Base-by-base conservation (phyloP, 2,113 vertebrate species). In the Pampusana beccarii region DNA sequence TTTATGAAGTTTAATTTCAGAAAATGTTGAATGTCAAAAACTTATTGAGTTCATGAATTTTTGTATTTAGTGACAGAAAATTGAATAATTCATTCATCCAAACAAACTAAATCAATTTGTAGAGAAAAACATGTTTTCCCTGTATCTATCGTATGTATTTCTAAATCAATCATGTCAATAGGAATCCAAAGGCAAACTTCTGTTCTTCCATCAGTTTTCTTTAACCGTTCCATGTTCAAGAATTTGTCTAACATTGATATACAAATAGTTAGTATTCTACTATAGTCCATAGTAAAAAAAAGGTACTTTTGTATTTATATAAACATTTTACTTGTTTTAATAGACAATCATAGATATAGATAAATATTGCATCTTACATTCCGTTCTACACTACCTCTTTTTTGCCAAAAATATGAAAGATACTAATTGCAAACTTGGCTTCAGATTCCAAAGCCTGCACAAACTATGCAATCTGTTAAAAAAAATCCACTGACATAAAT, bases 101-200 rank as follows among this genome's bases (percentile, higher is more conserved):
- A 26, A 26, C 17, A 88, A 85, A 54, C 3, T 2, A 8, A 42
- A 54, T 34, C 42, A 38, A 2, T 18, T 85, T 3, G 1, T 50
- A 24, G 13, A 54, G 31, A 44, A 85, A 88, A 85, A 12, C 4
- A 20, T n/a, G 8, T n/a, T 85, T 85, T 6, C 4, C 19, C 26
- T 0, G 0, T 70, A 31, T 28, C 38, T 88, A 19, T 8, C 40
- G 44, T 25, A 29, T 7, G 38, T 3, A 1, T 38, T 10, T 62
- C 16, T 62, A 78, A 61, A 61, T 73, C 19, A 56, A 50, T 66
- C 65, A 26, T n/a, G 9, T 50, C n/a, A 85, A 56, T 4, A 54
- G 19, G 7, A 58, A 60, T 54, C 10, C 21, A 64, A 65, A 80
- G 2, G 6, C 14, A 70, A 23, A 48, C 2, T 50, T 61, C 20